Base-by-base conservation (phyloP, 2,888 invertebrate species). In the Yponomeuta cagnagella region DNA sequence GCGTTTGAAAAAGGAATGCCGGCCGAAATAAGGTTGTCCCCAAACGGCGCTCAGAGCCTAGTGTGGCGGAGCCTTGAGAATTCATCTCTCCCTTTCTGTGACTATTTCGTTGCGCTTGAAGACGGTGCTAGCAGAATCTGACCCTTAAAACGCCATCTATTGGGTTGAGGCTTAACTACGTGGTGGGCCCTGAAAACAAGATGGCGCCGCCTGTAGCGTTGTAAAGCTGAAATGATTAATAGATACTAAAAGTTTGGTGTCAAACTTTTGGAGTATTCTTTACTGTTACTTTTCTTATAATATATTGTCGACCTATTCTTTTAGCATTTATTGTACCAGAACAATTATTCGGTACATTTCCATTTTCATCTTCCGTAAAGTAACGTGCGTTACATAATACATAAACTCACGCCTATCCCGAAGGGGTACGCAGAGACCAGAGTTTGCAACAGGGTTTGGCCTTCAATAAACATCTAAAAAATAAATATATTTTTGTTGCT, bases 41-140 rank as follows among this genome's bases (percentile, higher is more conserved):
- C 78, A 79, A 77, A 76, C 79, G 75, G 71, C 70, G 74, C 74
- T 75, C 82, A 83, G 78, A 79, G 78, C 74, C 43, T 3, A 43
- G 8, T 43, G 43, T 8, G 43, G 43, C 43, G 77, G 88, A 89
- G 86, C 87, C 89, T 89, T 89, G 90, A 91, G 91, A 92, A 88
- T 87, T 89, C 77, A 75, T 86, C 89, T 87, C 83, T 92, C 91
- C 86, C 90, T 90, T 89, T 91, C 92, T 90, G 80, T 82, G 83
- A 82, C 74, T 73, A 73, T 72, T 77, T 74, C 73, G 84, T 81
- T 82, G 78, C 80, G 75, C 86, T 91, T 89, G 84, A 88, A 89
- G 91, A 90, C 90, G 90, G 90, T 84, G 82, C 83, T 76, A 77
- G 81, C 82, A 81, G 85, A 89, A 90, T 83, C 78, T 77, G 82